Evolutionary conservation across 2,797 vertebrate genomes (phyloP).

Genomic region (Mionectes olivaceus): DNA sequence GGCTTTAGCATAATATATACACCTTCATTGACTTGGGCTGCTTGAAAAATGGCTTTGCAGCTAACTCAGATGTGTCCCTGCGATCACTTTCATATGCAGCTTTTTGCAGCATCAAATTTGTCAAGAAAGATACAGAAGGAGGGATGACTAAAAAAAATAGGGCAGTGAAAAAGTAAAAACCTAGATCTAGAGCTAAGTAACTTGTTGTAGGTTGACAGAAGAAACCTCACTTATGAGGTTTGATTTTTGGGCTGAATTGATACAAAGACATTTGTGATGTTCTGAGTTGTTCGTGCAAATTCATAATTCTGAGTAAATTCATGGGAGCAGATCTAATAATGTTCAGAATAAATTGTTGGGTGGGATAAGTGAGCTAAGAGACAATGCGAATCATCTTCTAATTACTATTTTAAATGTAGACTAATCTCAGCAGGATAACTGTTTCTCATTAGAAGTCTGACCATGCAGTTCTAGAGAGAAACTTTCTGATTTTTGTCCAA

Average conservation of each 20-base stretch:
- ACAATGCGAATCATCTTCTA: conserved; percentile 21
- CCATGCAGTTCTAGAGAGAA: background rate
- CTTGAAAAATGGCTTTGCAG: conserved; percentile 2
- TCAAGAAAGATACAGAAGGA: background rate
- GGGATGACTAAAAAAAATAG: background rate
- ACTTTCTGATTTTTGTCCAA: background rate
- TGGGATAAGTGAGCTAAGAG: background rate
- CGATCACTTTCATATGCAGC: background rate
- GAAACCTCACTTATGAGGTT: background rate
- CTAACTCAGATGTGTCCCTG: background rate
- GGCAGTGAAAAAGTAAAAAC: background rate
- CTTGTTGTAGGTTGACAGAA: background rate
- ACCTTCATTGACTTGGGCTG: background rate
- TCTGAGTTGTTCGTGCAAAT: background rate
- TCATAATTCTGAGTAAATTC: background rate
- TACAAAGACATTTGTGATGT: background rate
- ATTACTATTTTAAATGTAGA: conserved; percentile 10
- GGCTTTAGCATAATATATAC: background rate
- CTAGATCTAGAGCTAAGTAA: background rate
- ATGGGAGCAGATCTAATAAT: background rate
- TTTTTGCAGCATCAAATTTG: background rate
- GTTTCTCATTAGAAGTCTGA: conserved; percentile 2
- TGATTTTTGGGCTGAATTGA: background rate
- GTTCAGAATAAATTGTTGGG: background rate
- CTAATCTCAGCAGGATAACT: background rate